Evolutionary conservation across 2,888 invertebrate genomes (phyloP).

Genomic region (Oxyscelio sp.): DNA sequence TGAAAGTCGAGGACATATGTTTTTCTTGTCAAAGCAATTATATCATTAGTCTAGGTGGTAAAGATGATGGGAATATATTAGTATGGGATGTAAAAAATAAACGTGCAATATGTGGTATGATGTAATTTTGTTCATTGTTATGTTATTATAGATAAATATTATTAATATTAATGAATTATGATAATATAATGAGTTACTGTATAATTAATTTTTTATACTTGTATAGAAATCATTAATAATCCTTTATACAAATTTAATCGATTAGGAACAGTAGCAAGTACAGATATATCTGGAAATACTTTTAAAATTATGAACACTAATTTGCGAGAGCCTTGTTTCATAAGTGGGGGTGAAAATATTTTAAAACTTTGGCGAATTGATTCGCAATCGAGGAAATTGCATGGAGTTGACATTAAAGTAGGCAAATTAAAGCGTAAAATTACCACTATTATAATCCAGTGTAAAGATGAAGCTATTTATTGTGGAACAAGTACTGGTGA

Average conservation of each 20-base stretch:
- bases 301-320: constrained; percentile 90
- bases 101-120: constrained; percentile 89
- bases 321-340: constrained; percentile 91
- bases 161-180: too few relatives aligned
- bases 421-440: constrained; percentile 94
- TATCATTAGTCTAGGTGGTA: constrained; percentile 95
- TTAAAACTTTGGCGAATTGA: constrained; percentile 94
- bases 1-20: constrained; percentile 94
- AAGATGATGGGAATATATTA: constrained; percentile 96
- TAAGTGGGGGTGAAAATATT: constrained; percentile 93
- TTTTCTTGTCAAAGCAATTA: constrained; percentile 95
- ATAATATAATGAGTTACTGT: too few relatives aligned
- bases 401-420: constrained; percentile 92
- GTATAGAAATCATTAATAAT: too few relatives aligned
- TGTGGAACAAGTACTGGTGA: constrained; percentile 96
- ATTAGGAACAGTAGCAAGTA: constrained; percentile 89
- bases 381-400: constrained; percentile 91
- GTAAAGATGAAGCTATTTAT: constrained; percentile 92
- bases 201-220: too few relatives aligned
- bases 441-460: constrained; percentile 92
- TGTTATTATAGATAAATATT: too few relatives aligned
- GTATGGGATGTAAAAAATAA: constrained; percentile 93
- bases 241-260: too few relatives aligned
- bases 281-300: constrained; percentile 93
- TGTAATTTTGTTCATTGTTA: too few relatives aligned